phyloP scores from a whole-genome alignment of 2,113 vertebrate species.

The Laticauda colubrina region DNA sequence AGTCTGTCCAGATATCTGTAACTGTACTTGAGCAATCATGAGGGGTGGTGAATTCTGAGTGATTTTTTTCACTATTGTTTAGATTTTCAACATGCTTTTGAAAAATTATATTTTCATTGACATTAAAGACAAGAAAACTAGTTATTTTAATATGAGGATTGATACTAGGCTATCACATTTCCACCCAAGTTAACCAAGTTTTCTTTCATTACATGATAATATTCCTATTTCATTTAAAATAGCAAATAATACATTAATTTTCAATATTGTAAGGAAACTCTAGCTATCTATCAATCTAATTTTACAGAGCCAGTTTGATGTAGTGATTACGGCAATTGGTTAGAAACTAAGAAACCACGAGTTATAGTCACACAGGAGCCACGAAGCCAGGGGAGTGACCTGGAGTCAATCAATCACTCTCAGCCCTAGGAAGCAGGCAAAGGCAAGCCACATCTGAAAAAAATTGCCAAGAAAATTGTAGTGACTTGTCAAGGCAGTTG shows the following conservation, averaged over 20 bases:
- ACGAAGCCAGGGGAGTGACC: background rate
- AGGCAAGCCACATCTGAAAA: background rate
- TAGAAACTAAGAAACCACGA: background rate
- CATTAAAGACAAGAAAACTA: background rate
- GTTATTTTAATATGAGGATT: background rate
- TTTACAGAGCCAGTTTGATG: background rate
- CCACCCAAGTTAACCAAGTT: background rate
- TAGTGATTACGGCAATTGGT: background rate
- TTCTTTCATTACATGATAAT: background rate
- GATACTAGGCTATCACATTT: background rate
- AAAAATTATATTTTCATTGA: background rate
- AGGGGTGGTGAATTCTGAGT: background rate
- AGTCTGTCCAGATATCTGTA: background rate
- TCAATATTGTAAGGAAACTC: background rate
- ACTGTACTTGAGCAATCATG: background rate
- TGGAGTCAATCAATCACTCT: background rate
- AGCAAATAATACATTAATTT: background rate
- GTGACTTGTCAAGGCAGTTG: background rate
- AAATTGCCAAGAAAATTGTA: background rate
- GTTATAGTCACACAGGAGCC: background rate
- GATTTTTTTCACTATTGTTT: background rate
- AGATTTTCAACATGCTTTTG: background rate
- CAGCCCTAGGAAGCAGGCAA: background rate
- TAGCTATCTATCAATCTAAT: too few species aligned
- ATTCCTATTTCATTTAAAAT: background rate